phyloP scores from a whole-genome alignment of 2,113 vertebrate genomes.

The Dicentrarchus labrax region DNA sequence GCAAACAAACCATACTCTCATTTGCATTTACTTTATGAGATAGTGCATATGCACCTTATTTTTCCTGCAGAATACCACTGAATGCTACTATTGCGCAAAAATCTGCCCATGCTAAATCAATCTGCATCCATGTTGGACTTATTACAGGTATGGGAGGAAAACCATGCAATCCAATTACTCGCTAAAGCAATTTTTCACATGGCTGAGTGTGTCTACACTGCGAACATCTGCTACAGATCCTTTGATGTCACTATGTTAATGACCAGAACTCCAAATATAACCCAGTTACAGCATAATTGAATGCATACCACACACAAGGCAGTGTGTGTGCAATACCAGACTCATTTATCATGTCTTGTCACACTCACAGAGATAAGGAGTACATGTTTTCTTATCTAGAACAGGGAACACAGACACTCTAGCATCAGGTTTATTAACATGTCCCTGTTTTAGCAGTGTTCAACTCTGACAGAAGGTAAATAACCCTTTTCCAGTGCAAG shows the following conservation, averaged over 20 bases:
- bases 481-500: background rate
- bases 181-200: background rate
- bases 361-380: background rate
- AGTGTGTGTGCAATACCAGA: slow-evolving; percentile 15
- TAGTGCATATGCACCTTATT: too few relatives aligned
- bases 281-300: slow-evolving; percentile 27
- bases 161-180: background rate
- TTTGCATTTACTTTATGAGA: background rate
- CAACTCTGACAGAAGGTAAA: background rate
- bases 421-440: background rate
- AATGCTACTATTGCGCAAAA: background rate
- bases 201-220: background rate
- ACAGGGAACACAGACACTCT: background rate
- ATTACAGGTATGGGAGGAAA: background rate
- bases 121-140: background rate
- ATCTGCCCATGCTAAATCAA: background rate
- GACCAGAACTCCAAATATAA: slow-evolving; percentile 23
- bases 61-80: background rate
- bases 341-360: slow-evolving; percentile 30
- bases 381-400: background rate
- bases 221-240: slow-evolving; percentile 16
- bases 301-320: slow-evolving; percentile 15
- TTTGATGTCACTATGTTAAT: slow-evolving; percentile 50
- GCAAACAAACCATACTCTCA: background rate
- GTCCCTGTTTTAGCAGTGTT: background rate